Conservation (phyloP, 2,797 vertebrate genomes). For the Gambelia wislizenii region DNA sequence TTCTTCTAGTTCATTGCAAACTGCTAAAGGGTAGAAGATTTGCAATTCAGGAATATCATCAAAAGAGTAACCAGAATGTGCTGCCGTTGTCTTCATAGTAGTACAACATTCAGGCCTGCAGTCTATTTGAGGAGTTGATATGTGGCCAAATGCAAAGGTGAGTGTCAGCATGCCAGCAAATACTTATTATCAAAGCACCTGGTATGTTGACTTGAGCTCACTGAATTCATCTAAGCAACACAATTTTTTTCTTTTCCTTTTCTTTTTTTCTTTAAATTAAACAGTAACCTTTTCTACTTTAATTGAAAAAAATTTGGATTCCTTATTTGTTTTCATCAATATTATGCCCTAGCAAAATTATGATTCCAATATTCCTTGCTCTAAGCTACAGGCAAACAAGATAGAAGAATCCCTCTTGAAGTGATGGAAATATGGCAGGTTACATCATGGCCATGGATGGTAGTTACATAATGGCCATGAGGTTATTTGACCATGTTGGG, state of each 20-base stretch:
- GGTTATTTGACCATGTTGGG: too few species aligned
- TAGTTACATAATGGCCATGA: too few species aligned
- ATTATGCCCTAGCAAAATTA: neutral
- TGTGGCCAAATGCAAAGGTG: conserved; percentile 60
- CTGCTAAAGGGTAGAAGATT: neutral
- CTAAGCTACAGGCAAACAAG: conserved; percentile 12
- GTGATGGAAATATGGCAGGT: conserved; percentile 2
- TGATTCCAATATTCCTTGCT: neutral
- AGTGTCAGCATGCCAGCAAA: conserved; percentile 70
- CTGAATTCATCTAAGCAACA: conserved; percentile 74
- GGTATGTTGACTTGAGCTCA: conserved; percentile 65
- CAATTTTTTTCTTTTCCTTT: conserved; percentile 40
- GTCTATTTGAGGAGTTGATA: conserved; percentile 64
- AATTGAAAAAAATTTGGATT: conserved; percentile 59
- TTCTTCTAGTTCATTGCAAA: neutral
- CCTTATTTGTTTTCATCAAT: conserved; percentile 2
- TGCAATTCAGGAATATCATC: neutral
- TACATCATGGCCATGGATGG: neutral
- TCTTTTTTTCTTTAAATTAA: conserved; percentile 43
- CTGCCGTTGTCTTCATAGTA: conserved; percentile 55
- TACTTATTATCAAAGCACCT: conserved; percentile 60
- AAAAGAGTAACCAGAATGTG: neutral
- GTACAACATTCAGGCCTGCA: conserved; percentile 29
- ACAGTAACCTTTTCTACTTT: conserved; percentile 52
- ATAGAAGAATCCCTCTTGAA: neutral